These are phyloP conservation scores for Trididemnum nubilum DNA, from an alignment of 23 tunicate genomes.

Conservation along the genomic window DNA sequence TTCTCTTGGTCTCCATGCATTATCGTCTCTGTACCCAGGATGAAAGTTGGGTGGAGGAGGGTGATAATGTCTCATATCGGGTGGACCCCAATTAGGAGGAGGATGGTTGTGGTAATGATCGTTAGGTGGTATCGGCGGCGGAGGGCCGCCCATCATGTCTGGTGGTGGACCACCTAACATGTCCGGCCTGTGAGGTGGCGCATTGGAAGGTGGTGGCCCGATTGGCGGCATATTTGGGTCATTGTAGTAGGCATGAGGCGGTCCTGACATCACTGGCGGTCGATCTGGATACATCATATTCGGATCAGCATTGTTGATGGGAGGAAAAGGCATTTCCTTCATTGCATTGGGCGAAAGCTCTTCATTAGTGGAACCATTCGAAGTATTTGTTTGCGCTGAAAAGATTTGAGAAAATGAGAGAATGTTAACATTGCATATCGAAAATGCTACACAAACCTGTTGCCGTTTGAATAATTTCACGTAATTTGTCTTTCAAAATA, in stretches of 20 bases:
- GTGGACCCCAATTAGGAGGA: conserved; percentile 1
- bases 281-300: conserved; percentile 35
- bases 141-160: neutral
- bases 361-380: neutral
- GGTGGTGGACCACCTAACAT: neutral
- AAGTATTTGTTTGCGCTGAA: neutral
- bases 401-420: neutral
- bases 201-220: conserved; percentile 9
- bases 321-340: conserved; percentile 4
- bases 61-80: neutral
- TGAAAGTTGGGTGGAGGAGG: conserved; percentile 25
- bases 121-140: neutral
- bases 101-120: neutral
- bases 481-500: conserved; percentile 55
- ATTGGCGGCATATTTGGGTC: conserved; percentile 44
- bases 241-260: neutral
- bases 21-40: conserved; percentile 25
- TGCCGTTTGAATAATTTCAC: conserved; percentile 75
- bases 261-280: conserved; percentile 30
- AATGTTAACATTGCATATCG: neutral
- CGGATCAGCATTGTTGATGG: conserved; percentile 36
- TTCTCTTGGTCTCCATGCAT: conserved; percentile 42
- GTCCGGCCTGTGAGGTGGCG: conserved; percentile 2
- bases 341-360: neutral
- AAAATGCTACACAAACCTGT: conserved; percentile 45